Conservation (phyloP, 2,888 invertebrate species). For the Acanthacorydalis orientalis region DNA sequence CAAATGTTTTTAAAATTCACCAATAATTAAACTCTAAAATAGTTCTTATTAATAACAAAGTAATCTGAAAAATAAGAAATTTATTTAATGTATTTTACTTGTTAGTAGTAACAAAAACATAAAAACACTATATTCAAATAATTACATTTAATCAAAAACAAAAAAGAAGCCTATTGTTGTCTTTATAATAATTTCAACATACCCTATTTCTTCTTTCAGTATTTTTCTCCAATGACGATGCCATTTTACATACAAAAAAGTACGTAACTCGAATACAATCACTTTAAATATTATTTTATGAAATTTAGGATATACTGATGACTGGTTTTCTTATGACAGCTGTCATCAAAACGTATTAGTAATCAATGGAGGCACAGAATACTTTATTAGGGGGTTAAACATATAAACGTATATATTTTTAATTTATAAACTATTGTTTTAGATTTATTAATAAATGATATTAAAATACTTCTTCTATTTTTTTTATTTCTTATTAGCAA, state of each 20-base stretch:
- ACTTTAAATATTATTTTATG: background rate
- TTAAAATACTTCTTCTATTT: background rate
- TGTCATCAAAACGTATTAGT: background rate
- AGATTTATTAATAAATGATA: background rate
- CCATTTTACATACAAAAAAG: conserved; percentile 8
- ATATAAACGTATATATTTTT: no score
- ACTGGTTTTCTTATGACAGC: background rate
- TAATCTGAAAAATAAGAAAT: background rate
- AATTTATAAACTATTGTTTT: background rate
- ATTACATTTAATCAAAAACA: background rate
- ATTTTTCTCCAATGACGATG: conserved; percentile 27
- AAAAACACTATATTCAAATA: background rate
- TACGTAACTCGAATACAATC: background rate
- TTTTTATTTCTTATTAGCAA: no score
- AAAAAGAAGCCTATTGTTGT: no score
- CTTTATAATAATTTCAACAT: conserved; percentile 12
- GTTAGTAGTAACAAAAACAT: background rate
- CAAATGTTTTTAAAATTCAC: no score
- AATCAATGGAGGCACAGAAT: no score
- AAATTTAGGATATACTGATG: background rate
- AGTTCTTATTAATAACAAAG: no score
- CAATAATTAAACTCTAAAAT: no score
- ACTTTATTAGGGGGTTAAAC: no score
- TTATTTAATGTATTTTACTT: background rate
- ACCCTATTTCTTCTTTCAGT: conserved; percentile 34